Evolutionary conservation across 2,113 vertebrate genomes (phyloP).

Genomic region (Oxyruncus cristatus): DNA sequence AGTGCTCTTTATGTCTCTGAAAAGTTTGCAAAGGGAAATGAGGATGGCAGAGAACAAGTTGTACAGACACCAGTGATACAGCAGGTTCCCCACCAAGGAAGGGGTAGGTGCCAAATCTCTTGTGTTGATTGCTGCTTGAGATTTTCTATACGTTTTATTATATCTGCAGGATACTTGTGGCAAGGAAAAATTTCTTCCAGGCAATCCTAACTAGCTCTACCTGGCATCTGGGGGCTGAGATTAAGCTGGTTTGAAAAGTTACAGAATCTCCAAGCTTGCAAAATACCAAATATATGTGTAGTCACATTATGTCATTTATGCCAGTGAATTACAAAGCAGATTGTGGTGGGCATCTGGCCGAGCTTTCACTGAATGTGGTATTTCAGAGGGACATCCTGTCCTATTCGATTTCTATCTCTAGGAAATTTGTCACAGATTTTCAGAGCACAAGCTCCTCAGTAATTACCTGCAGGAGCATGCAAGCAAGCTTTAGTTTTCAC

Average conservation of each 20-base stretch:
- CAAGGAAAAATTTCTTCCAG: not conserved
- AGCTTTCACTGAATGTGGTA: not conserved
- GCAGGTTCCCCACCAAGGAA: not conserved
- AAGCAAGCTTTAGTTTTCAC: not conserved
- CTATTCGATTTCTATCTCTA: not conserved
- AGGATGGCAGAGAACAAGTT: not conserved
- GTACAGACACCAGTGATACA: not conserved
- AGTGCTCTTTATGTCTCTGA: not conserved
- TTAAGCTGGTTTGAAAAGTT: not conserved
- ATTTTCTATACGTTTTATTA: not conserved
- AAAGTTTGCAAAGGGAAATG: not conserved
- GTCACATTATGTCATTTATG: not conserved
- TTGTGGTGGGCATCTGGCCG: not conserved
- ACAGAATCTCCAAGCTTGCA: not conserved
- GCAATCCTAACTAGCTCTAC: not conserved
- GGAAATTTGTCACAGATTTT: not conserved
- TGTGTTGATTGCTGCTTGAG: not conserved
- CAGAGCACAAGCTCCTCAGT: not conserved
- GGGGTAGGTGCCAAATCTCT: not conserved
- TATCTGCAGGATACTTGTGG: not conserved
- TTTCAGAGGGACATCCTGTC: not conserved
- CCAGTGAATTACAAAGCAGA: not conserved
- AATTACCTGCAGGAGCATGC: not conserved
- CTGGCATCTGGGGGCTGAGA: not conserved
- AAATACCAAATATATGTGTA: not conserved